phyloP scores from a whole-genome alignment of 2,113 vertebrate species.

The Mirounga angustirostris region DNA sequence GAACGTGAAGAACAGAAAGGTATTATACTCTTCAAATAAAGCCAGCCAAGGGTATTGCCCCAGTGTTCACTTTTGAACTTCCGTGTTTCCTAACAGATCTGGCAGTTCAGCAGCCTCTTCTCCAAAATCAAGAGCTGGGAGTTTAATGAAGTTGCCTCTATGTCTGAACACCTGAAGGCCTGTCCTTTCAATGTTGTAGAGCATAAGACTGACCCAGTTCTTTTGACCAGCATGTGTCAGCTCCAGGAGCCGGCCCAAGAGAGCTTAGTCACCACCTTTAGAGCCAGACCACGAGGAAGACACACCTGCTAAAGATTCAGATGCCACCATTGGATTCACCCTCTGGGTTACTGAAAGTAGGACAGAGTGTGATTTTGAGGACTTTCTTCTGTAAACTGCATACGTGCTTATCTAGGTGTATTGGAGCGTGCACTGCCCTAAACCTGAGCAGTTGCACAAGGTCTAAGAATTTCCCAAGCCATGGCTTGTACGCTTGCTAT shows the following conservation, averaged over 20 bases:
- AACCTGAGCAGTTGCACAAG: background rate
- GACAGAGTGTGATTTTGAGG: background rate
- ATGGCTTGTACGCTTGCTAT: background rate
- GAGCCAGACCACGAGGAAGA: conserved; percentile 71
- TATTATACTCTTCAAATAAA: background rate
- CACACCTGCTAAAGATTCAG: conserved; percentile 1
- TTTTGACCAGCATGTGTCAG: conserved; percentile 89
- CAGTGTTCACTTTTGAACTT: background rate
- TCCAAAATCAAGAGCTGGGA: conserved; percentile 93
- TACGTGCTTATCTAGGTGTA: background rate
- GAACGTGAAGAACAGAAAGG: background rate
- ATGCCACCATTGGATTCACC: background rate
- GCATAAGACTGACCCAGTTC: conserved; percentile 89
- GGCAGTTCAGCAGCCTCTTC: conserved; percentile 96
- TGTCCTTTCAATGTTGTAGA: conserved; percentile 93
- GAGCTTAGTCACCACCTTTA: conserved; percentile 90
- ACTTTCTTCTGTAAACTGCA: background rate
- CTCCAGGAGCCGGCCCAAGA: conserved; percentile 75
- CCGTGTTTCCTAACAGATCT: conserved; percentile 86
- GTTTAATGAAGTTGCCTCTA: conserved; percentile 86
- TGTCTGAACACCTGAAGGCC: conserved; percentile 93
- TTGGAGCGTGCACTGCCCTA: background rate
- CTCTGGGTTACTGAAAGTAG: background rate
- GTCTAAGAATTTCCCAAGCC: background rate
- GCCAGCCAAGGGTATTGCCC: too few relatives aligned